These are phyloP conservation scores for Macrochelys suwanniensis DNA, from an alignment of 2,797 vertebrate genomes.

Conservation along the genomic window DNA sequence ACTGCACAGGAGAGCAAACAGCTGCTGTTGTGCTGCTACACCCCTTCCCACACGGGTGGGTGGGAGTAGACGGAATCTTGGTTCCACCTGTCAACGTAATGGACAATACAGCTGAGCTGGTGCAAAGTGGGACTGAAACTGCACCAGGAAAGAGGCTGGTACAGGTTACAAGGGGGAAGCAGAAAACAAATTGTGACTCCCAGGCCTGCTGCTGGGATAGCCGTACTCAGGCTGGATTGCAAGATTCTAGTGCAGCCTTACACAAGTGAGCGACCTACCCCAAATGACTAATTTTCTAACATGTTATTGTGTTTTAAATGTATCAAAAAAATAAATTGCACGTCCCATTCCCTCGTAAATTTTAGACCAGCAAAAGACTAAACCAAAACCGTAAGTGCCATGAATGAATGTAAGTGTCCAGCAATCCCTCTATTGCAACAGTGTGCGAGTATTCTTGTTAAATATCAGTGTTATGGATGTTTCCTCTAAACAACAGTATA, in stretches of 20 bases:
- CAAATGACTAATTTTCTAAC: conserved; percentile 61
- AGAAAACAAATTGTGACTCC: neutral
- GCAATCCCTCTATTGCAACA: conserved; percentile 31
- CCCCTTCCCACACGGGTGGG: neutral
- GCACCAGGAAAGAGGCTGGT: neutral
- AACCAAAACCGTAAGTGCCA: conserved; percentile 20
- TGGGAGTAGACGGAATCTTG: neutral
- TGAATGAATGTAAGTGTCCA: conserved; percentile 39
- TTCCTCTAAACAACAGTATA: conserved; percentile 28
- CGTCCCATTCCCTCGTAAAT: conserved; percentile 30
- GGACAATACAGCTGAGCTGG: neutral
- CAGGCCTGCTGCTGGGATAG: conserved; percentile 9
- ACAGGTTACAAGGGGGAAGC: neutral
- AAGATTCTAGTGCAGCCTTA: conserved; percentile 50
- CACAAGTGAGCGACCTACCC: conserved; percentile 46
- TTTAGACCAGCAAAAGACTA: conserved; percentile 36
- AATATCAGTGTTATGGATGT: conserved; percentile 56
- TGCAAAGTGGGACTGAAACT: conserved; percentile 29
- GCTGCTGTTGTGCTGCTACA: neutral
- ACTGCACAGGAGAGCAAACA: neutral
- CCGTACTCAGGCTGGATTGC: conserved; percentile 46
- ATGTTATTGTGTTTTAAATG: conserved; percentile 56
- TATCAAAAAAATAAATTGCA: conserved; percentile 32
- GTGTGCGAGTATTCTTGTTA: conserved; percentile 19
- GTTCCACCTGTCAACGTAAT: conserved; percentile 1